A percentile compares a stretch with the other conserved stretches of the same genome.
phyloP scores from a whole-genome alignment of 2,113 vertebrate genomes.

The Cebus imitator region DNA sequence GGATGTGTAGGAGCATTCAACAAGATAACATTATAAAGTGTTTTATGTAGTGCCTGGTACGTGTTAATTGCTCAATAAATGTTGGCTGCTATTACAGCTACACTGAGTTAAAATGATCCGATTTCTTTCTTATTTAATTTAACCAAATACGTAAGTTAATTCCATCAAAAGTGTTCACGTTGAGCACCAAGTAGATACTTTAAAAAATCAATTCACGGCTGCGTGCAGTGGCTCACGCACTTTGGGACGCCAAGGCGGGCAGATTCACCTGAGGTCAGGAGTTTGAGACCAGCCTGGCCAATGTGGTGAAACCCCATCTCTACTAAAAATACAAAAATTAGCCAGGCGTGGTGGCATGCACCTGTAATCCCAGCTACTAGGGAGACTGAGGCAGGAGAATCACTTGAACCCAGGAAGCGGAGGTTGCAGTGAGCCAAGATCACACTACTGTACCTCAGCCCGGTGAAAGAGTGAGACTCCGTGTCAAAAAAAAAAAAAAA shows the following conservation, averaged over 20 bases:
- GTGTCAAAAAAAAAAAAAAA: too few relatives aligned
- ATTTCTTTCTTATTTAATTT: background rate
- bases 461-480: too few relatives aligned
- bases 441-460: too few relatives aligned
- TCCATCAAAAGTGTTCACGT: background rate
- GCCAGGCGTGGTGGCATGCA: fast-evolving
- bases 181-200: background rate
- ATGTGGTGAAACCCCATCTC: too few relatives aligned
- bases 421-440: too few relatives aligned
- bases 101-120: background rate
- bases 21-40: background rate
- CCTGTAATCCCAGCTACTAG: too few relatives aligned
- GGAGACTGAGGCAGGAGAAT: too few relatives aligned
- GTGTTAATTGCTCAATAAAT: background rate
- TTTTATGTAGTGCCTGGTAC: background rate
- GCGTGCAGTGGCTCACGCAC: fast-evolving
- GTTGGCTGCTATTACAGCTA: background rate
- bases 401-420: too few relatives aligned
- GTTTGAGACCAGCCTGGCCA: too few relatives aligned
- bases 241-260: too few relatives aligned
- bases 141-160: background rate
- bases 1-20: background rate
- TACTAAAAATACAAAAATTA: too few relatives aligned
- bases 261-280: too few relatives aligned
- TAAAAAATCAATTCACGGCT: background rate